Base-by-base conservation (phyloP, 2,888 invertebrate species). In the Eumacrocentrus americanus region DNA sequence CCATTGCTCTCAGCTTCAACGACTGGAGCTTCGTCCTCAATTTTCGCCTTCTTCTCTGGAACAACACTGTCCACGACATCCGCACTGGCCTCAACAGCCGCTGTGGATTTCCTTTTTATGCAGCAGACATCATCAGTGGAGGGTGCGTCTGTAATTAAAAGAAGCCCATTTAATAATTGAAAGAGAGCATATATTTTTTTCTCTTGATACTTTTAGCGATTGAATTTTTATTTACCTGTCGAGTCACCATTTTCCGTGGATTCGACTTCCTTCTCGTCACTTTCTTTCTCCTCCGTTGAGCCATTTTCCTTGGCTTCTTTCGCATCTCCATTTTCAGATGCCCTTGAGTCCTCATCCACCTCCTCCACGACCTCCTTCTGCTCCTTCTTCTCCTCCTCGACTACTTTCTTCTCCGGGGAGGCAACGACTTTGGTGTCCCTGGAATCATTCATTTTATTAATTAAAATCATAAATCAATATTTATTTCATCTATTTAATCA, bases 11-110 rank as follows among this genome's bases (percentile, higher is more conserved):
- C 83, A n/a, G 58, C 81, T 71, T 88, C 88, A 11, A 84, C 84
- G n/a, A 83, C 83, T n/a, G 75, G 63, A 29, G 29, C 9, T 64
- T 86, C 86, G 48, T 89, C 89, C 11, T 85, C 86, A 57, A 89
- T 83, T 82, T 89, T 90, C 66, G 88, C 86, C 74, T 90, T 90
- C 81, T 90, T 90, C 75, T 90, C 90, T 6, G 89, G 89, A 61
- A 88, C 87, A 47, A 84, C 85, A 68, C 86, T 88, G 65, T 88
- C 88, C 6, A 77, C 66, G 46, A 70, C 67, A 54, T 75, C 77
- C 55, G 75, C 77, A 48, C 68, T 69, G 44, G 72, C 68, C 44
- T 79, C 78, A 16, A 58, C 54, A 6, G 61, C 74, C 23, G 85
- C 83, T 16, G 84, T 84, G 56, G 90, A 89, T 86, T 89, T 90